Conservation (phyloP, 2,888 invertebrate species). For the Andrena bicolor region DNA sequence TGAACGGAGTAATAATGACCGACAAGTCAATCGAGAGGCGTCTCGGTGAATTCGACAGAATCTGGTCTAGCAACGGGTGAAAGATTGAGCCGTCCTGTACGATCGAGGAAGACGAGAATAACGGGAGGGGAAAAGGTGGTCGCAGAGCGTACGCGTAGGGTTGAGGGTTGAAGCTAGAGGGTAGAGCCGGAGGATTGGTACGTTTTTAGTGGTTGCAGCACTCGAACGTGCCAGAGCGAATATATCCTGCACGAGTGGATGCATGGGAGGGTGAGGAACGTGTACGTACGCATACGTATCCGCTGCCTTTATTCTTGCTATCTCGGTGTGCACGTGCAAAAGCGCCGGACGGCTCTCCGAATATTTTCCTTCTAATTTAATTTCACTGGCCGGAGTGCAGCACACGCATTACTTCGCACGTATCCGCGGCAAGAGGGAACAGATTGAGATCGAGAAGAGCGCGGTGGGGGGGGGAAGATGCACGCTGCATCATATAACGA, state of each 20-base stretch:
- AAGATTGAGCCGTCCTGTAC: constrained; percentile 48
- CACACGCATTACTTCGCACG: constrained; percentile 61
- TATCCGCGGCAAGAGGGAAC: constrained; percentile 43
- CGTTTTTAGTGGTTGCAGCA: constrained; percentile 74
- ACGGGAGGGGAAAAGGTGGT: constrained; percentile 41
- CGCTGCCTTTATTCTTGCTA: constrained; percentile 68
- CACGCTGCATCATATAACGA: constrained; percentile 44
- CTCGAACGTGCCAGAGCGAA: constrained; percentile 74
- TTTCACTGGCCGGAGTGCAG: constrained; percentile 62
- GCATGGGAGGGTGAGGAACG: neutral
- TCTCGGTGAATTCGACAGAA: constrained; percentile 27
- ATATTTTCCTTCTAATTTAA: constrained; percentile 80
- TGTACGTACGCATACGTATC: constrained; percentile 17
- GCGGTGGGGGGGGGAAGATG: constrained; percentile 5
- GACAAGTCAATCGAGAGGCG: constrained; percentile 27
- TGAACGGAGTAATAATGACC: constrained; percentile 11
- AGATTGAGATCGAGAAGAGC: constrained; percentile 42
- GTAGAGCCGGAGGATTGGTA: constrained; percentile 62
- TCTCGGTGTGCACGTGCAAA: constrained; percentile 66
- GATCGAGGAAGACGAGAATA: constrained; percentile 56
- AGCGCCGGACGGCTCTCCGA: constrained; percentile 69
- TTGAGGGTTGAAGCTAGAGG: constrained; percentile 69
- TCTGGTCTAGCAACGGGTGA: constrained; percentile 12
- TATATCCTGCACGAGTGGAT: constrained; percentile 63
- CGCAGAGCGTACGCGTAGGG: constrained; percentile 50